Evolutionary conservation across 2,113 vertebrate genomes (phyloP).

Genomic region (Perca flavescens): DNA sequence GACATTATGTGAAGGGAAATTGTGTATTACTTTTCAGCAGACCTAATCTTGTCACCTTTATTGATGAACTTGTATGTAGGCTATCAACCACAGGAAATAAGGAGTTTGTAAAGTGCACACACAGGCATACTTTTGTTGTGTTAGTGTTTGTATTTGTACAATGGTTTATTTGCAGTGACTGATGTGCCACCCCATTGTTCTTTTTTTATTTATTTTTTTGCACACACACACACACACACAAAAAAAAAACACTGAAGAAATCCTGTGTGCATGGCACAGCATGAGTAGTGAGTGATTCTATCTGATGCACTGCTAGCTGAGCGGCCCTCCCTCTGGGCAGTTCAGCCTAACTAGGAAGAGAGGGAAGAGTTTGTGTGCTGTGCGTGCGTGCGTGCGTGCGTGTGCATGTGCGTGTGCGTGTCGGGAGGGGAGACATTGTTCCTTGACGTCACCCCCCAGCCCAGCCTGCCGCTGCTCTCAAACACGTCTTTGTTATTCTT

Average conservation of each 20-base stretch:
- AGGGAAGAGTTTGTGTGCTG: conserved; percentile 68
- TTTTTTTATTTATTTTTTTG: conserved; percentile 11
- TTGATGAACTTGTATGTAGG: conserved; percentile 34
- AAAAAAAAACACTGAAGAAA: conserved; percentile 31
- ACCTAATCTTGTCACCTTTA: conserved; percentile 43
- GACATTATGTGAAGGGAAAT: conserved; percentile 44
- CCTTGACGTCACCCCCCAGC: conserved; percentile 93
- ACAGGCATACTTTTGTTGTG: background rate
- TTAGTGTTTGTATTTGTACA: background rate
- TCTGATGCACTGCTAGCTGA: conserved; percentile 75
- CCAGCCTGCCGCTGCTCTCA: conserved; percentile 90
- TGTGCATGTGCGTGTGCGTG: conserved; percentile 72
- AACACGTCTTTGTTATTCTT: conserved; percentile 99
- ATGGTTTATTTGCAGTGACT: conserved; percentile 18
- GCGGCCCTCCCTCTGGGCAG: conserved; percentile 77
- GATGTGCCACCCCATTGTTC: conserved; percentile 7
- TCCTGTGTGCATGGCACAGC: conserved; percentile 62
- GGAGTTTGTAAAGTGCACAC: conserved; percentile 14
- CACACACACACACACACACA: background rate
- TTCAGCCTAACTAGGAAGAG: conserved; percentile 74
- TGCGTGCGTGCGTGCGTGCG: conserved; percentile 53
- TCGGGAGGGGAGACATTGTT: conserved; percentile 92
- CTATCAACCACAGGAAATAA: conserved; percentile 19
- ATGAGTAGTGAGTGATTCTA: conserved; percentile 75
- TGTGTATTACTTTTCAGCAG: conserved; percentile 36